phyloP scores from a whole-genome alignment of 2,888 invertebrate genomes.

The Dynastes grantii region DNA sequence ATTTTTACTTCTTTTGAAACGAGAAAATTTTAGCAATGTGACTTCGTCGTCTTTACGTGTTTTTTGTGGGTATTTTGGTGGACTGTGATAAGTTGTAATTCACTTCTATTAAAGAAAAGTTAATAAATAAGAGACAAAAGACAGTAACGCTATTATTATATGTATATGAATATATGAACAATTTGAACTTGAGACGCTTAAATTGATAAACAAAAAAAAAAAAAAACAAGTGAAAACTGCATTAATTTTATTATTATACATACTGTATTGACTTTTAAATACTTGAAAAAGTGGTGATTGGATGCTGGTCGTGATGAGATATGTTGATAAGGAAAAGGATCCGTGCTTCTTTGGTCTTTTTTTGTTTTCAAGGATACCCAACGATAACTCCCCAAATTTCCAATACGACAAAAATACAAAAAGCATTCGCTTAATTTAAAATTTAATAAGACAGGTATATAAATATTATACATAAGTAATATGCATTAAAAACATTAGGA shows the following conservation, averaged over 20 bases:
- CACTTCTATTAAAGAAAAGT: constrained; percentile 39
- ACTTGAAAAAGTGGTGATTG: constrained; percentile 52
- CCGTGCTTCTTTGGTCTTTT: constrained; percentile 1
- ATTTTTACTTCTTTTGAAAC: constrained; percentile 7
- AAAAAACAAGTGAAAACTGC: background rate
- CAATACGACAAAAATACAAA: background rate
- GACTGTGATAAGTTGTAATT: constrained; percentile 66
- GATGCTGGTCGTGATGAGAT: constrained; percentile 23
- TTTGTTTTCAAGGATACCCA: background rate
- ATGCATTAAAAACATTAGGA: constrained; percentile 44
- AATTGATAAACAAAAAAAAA: constrained; percentile 19
- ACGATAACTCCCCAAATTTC: background rate
- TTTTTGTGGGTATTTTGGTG: constrained; percentile 63
- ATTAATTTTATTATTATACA: constrained; percentile 1
- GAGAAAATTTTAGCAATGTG: background rate
- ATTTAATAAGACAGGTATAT: constrained; percentile 47
- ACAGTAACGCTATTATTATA: background rate
- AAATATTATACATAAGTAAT: constrained; percentile 52
- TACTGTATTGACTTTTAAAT: background rate
- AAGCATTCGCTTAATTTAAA: constrained; percentile 44
- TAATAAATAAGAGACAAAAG: constrained; percentile 15
- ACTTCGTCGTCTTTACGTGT: constrained; percentile 2
- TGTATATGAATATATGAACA: no score
- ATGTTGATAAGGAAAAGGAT: constrained; percentile 33
- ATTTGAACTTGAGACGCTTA: background rate